A percentile compares a stretch with the other conserved stretches of the same genome.
Conservation (phyloP, 2,888 invertebrate genomes). For the Lycaena phlaeas region DNA sequence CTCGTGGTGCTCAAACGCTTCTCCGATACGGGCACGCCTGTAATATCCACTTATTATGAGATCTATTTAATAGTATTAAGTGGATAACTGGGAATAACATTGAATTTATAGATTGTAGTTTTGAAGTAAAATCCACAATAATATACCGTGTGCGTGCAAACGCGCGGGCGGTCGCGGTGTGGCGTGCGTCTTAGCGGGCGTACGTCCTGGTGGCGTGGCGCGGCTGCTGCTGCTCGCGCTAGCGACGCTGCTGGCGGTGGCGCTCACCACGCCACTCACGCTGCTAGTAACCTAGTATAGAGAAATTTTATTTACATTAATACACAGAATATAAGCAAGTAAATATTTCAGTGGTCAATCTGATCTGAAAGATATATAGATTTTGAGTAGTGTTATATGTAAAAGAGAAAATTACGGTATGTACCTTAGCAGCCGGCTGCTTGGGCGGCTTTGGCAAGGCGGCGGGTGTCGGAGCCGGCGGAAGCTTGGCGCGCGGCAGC, state of each 20-base stretch:
- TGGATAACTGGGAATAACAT: no score
- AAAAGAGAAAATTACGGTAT: neutral
- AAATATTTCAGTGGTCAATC: no score
- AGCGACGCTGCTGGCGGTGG: constrained; percentile 24
- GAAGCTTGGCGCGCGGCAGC: constrained; percentile 77
- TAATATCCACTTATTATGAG: no score
- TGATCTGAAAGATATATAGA: no score
- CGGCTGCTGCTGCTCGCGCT: constrained; percentile 38
- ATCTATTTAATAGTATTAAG: no score
- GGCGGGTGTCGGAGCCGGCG: constrained; percentile 74
- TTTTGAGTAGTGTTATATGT: no score
- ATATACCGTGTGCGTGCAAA: constrained; percentile 64
- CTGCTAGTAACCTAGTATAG: constrained; percentile 5
- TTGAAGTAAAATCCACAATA: no score
- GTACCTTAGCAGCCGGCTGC: constrained; percentile 48
- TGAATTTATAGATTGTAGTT: no score
- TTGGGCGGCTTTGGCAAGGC: constrained; percentile 61
- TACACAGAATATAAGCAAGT: neutral
- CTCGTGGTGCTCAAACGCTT: constrained; percentile 19
- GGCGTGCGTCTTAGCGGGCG: constrained; percentile 41
- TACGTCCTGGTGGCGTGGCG: constrained; percentile 34
- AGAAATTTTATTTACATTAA: neutral
- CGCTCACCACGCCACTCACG: constrained; percentile 7
- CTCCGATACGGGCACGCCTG: constrained; percentile 22
- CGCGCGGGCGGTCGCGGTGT: constrained; percentile 53